These are phyloP conservation scores for Apostichopus leukothele DNA, from an alignment of 53 echinoderm and acorn worm species.

Conservation along the genomic window DNA sequence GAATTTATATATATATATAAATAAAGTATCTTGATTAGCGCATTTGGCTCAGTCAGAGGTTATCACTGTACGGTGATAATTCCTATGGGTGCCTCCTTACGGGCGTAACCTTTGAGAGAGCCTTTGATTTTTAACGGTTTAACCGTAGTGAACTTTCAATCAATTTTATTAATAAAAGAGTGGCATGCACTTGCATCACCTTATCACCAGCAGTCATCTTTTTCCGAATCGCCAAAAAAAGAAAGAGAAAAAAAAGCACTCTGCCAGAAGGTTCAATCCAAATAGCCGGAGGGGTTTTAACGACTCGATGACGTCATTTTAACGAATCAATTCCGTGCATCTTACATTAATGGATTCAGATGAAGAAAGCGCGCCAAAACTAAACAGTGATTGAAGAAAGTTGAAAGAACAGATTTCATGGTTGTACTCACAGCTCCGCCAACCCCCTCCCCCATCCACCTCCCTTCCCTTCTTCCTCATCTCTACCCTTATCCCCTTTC, in stretches of 20 bases:
- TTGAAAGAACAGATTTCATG: neutral
- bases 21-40: too few relatives aligned
- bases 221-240: neutral
- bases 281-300: slow-evolving; percentile 44
- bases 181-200: slow-evolving; percentile 36
- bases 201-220: neutral
- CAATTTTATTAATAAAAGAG: neutral
- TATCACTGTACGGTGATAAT: neutral
- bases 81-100: neutral
- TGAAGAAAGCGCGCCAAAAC: slow-evolving; percentile 32
- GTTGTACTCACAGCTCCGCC: neutral
- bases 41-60: too few relatives aligned
- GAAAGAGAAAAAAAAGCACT: neutral
- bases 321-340: slow-evolving; percentile 29
- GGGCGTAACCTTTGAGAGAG: neutral
- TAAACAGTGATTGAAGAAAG: neutral
- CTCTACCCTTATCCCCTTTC: too few relatives aligned
- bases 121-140: slow-evolving; percentile 1
- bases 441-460: too few relatives aligned
- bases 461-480: too few relatives aligned
- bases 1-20: too few relatives aligned
- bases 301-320: slow-evolving; percentile 45
- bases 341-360: slow-evolving; percentile 34
- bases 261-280: slow-evolving; percentile 29
- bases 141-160: slow-evolving; percentile 30